A percentile compares a stretch with the other conserved stretches of the same genome.
Conservation (phyloP, 2,113 vertebrate genomes). For the Agelaius tricolor region DNA sequence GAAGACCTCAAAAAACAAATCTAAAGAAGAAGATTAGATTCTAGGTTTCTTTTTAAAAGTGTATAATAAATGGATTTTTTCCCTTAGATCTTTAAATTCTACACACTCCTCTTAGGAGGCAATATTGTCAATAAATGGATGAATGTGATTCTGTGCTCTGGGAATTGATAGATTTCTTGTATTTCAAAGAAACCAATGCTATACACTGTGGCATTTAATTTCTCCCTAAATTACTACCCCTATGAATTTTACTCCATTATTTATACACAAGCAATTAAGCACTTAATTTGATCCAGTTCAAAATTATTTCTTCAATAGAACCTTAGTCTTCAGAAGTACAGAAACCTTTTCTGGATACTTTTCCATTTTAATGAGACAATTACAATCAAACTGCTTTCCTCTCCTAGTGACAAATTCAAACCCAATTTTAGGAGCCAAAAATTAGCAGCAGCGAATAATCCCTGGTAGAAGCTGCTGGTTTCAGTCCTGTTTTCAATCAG, state of each 20-base stretch:
- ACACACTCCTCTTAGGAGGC: not conserved
- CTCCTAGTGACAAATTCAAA: not conserved
- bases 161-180: not conserved
- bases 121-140: not conserved
- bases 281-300: not conserved
- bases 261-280: conserved; percentile 13
- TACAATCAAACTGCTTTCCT: not conserved
- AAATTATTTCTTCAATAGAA: not conserved
- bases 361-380: not conserved
- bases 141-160: not conserved
- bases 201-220: not conserved
- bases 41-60: not conserved
- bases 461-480: not conserved
- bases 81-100: not conserved
- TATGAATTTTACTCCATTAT: not conserved
- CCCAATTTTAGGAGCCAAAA: not conserved
- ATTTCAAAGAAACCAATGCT: not conserved
- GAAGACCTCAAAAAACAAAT: not conserved
- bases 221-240: not conserved
- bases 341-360: not conserved
- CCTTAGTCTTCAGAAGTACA: not conserved
- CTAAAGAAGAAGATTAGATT: not conserved
- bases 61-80: not conserved
- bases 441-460: not conserved
- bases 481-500: not conserved